Conservation (phyloP, 2,113 vertebrate genomes). For the Stegostoma tigrinum region DNA sequence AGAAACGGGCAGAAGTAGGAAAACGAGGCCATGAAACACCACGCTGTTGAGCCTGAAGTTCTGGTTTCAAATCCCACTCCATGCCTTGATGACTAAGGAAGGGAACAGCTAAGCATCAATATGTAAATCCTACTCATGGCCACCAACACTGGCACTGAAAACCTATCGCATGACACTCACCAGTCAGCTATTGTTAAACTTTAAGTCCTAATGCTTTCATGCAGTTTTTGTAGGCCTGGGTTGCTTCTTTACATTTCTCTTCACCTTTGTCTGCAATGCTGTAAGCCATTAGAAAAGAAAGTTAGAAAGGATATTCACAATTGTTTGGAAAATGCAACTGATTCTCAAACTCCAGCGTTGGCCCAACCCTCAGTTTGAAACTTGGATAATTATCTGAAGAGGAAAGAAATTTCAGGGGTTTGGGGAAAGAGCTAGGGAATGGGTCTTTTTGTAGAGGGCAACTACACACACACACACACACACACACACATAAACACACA, state of each 20-base stretch:
- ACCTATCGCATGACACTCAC: background rate
- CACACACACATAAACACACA: no score
- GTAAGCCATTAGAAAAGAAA: background rate
- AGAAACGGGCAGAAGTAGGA: no score
- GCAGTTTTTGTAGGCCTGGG: conserved; percentile 44
- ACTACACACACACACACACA: no score
- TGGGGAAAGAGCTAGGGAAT: no score
- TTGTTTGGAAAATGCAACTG: background rate
- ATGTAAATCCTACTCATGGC: background rate
- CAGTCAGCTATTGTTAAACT: background rate
- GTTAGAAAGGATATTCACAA: background rate
- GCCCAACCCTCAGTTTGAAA: background rate
- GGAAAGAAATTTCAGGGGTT: no score
- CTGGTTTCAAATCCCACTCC: no score
- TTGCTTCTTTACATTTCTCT: conserved; percentile 42
- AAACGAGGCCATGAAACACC: no score
- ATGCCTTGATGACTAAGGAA: no score
- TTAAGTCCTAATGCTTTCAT: conserved; percentile 42
- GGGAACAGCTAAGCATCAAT: no score
- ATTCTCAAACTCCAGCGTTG: background rate
- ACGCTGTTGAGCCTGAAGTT: no score
- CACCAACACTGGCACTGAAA: background rate
- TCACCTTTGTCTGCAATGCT: conserved; percentile 43
- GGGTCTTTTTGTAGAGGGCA: no score
- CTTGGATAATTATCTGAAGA: no score